phyloP scores from a whole-genome alignment of 2,797 vertebrate species.

The Spinus olivaceus region DNA sequence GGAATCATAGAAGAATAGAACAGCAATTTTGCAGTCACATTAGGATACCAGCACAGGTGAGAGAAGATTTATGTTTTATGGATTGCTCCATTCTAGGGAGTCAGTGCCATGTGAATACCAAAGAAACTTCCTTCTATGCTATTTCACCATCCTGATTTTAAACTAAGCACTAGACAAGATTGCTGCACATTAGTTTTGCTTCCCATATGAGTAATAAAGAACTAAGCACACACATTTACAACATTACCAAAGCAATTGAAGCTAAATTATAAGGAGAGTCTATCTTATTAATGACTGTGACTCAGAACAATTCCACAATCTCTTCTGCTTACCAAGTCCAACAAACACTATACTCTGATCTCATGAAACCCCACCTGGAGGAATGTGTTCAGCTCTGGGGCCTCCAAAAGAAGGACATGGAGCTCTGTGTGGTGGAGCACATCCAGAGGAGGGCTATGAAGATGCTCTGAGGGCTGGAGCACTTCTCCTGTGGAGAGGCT shows the following conservation, averaged over 20 bases:
- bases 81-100: not conserved
- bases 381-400: not conserved
- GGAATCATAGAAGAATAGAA: not conserved
- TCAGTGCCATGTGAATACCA: not conserved
- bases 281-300: not conserved
- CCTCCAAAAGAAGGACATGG: not conserved
- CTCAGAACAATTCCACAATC: not conserved
- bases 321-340: not conserved
- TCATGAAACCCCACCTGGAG: not conserved
- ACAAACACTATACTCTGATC: not conserved
- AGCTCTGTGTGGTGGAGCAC: not conserved
- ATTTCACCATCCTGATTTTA: not conserved
- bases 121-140: not conserved
- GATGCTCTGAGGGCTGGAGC: not conserved
- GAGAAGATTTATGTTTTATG: not conserved
- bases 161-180: not conserved
- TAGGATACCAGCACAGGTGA: not conserved
- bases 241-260: conserved; percentile 1
- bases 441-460: not conserved
- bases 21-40: not conserved
- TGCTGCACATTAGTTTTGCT: not conserved
- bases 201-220: not conserved
- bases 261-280: not conserved
- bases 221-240: not conserved
- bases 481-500: not conserved